Base-by-base conservation (phyloP, 2,113 vertebrate genomes). In the Coracopsis vasa region DNA sequence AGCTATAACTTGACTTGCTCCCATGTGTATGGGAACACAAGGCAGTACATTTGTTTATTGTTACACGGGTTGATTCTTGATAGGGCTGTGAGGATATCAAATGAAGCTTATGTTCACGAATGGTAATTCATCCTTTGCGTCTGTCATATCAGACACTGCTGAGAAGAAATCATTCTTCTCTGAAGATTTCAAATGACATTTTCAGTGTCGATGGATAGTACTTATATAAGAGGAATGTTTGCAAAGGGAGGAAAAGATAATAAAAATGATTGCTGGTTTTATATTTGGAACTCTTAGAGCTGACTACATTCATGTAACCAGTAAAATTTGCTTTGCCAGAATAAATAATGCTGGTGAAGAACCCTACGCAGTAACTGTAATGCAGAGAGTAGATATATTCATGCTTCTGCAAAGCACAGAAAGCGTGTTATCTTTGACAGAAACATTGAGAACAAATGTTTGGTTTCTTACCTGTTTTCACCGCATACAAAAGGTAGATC, bases 391-490 rank as follows among this genome's bases (percentile, higher is more conserved):
- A 80, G 45, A 56, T 47, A 83, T 2, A 53, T 41, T 62, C 24
- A n/a, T 2, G 56, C 45, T 61, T 24, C 88, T 10, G 23, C 75
- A 80, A 88, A 86, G 20, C 64, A 75, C n/a, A 69, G 77, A 37
- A 82, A 89, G 67, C 2, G 1, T 75, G 6, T 47, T 73, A 15
- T 7, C 62, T 42, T 50, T 66, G 61, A 75, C 53, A 91, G 53
- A 90, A 94, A 41, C 27, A 81, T n/a, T 56, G 21, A 73, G 58
- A 91, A 44, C 41, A 91, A 60, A 42, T 0, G 4, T 4, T 71
- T 23, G 9, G 35, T 51, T 54, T 88, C 98, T 94, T 97, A 98
- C 98, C 98, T 96, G 98, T 71, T 90, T 45, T 96, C 81, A 89
- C 95, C 69, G 82, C 88, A 27, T 90, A 54, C 74, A 72, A 56